Evolutionary conservation across 2,888 invertebrate genomes (phyloP), one percentile per base, ranked within the genome.

Genomic region (Actias luna): DNA sequence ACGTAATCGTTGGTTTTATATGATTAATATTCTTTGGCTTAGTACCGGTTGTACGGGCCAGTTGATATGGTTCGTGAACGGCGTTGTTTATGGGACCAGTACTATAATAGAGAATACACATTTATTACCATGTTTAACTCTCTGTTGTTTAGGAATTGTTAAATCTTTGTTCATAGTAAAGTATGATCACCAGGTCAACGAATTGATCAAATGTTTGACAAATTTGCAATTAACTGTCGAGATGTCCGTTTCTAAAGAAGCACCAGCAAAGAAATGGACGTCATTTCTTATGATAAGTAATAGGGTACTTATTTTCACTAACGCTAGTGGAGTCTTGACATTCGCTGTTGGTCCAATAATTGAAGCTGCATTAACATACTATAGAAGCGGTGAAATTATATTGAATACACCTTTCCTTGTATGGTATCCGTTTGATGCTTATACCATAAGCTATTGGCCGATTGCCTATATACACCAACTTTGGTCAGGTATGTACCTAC

Each of bases 371-470:
- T 65, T 70, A 14, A 62, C 68, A 35, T 87, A 84, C 65, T 69
- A 65, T 7, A 64, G 65, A 18, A 74, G 78, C 0, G 78, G 78
- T 3, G 66, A 79, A 67, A 31, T 84, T 1, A 67, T 71, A 58
- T 67, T 84, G 10, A 65, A 70, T 35, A 63, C 78, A 18, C 87
- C 85, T 0, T 87, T 80, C 65, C 8, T 76, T 5, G 18, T 79
- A 18, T 74, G 73, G 65, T 87, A 83, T 75, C 86, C 86, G 4
- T 85, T 86, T 65, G 75, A 87, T 69, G 68, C 65, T 16, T 73
- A 64, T 2, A 69, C 77, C 64, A 65, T 77, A 29, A 63, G 64
- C n/a, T 62, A 71, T 60, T 87, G 75, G 73, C 79, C 79, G 0
- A 66, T 84, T 50, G 69, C 72, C 35, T 86, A 77, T 69, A 0